Evolutionary conservation across 2,888 invertebrate genomes (phyloP).

Genomic region (Microchrysa polita): DNA sequence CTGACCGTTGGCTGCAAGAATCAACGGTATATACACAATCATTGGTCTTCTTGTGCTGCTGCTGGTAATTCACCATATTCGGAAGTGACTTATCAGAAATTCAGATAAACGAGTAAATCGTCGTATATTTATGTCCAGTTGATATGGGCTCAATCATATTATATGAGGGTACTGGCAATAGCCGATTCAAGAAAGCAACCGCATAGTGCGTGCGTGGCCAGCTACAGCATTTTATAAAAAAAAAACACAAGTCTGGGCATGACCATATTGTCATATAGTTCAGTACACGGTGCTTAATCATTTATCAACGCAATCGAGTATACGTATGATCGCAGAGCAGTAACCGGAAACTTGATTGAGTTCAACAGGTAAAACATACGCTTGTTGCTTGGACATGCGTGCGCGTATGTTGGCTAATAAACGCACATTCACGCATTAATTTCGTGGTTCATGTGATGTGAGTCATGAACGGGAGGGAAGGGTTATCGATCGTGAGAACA

Average conservation of each 20-base stretch:
- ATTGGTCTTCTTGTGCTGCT: background rate
- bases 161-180: background rate
- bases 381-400: constrained; percentile 19
- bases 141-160: background rate
- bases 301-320: background rate
- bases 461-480: background rate
- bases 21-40: constrained; percentile 22
- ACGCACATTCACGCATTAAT: constrained; percentile 16
- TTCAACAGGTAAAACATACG: constrained; percentile 29
- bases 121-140: background rate
- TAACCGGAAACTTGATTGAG: constrained; percentile 39
- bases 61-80: constrained; percentile 18
- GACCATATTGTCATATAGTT: constrained; percentile 9
- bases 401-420: background rate
- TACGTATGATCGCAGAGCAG: background rate
- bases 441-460: too few species aligned
- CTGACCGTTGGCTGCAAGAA: background rate
- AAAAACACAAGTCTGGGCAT: background rate
- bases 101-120: too few species aligned
- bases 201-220: too few species aligned
- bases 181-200: too few species aligned
- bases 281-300: background rate
- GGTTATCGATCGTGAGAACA: constrained; percentile 4
- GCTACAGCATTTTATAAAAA: background rate
- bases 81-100: constrained; percentile 38